Base-by-base conservation (phyloP, 2,888 invertebrate genomes). In the Trissonchulus sp. region DNA sequence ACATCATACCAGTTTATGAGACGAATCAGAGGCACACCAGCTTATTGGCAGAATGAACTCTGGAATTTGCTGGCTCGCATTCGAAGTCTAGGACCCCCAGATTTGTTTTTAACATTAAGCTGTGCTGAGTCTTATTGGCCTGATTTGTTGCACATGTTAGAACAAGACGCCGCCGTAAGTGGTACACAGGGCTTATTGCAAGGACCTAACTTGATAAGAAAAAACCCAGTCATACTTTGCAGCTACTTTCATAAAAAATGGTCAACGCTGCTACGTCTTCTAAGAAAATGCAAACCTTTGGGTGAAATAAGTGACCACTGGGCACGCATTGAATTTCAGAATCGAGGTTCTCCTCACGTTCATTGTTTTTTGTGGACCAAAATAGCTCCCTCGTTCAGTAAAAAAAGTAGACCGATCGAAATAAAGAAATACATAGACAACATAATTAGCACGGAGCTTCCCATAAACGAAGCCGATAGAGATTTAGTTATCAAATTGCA, bases 301-400 rank as follows among this genome's bases (percentile, higher is more conserved):
- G 65, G 65, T 8, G n/a, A 65, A 18, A 65, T 65, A 15, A 34
- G n/a, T 18, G 65, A 65, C n/a, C n/a, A 31, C 30, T 65, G 65
- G 65, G 65, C 65, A 18, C 3, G 65, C 3, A 34, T 65, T 31
- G 65, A 65, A 28, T 65, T 65, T 34, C 65, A 65, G 34, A 65
- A 65, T 65, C 3, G 65, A 65, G 65, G 65, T 28, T 65, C 65
- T 8, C 65, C 65, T 28, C 65, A 65, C 34, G 30, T 65, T 65
- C 65, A 65, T 34, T 8, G 8, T 65, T 65, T 65, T 65, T 65
- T 65, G 34, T 65, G 65, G 65, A 34, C n/a, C 8, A 28, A 34
- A 65, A 28, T 15, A 15, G 65, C 65, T 8, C 65, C 65, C 8
- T 31, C 31, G 3, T 65, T 65, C 8, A 8, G n/a, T 15, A 65